Evolutionary conservation across 2,888 invertebrate species (phyloP).

Genomic region (Sthenelais limicola): DNA sequence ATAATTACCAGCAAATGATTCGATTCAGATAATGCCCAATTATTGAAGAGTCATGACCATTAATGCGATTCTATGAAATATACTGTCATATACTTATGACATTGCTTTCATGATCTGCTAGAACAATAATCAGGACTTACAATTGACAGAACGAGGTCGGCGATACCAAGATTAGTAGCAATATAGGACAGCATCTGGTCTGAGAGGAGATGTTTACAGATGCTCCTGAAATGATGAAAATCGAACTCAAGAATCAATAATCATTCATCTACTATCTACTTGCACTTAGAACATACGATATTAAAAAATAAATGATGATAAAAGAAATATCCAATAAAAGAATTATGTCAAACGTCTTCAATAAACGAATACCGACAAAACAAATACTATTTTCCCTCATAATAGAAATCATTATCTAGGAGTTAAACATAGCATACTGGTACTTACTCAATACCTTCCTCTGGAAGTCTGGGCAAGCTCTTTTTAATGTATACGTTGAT

Average conservation of each 20-base stretch:
- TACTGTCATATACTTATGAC: too few species aligned
- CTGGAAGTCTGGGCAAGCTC: constrained; percentile 82
- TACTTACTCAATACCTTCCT: constrained; percentile 80
- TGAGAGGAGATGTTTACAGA: constrained; percentile 80
- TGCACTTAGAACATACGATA: background rate
- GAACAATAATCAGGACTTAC: constrained; percentile 76
- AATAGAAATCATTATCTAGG: too few species aligned
- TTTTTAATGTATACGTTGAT: constrained; percentile 80
- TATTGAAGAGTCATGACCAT: too few species aligned
- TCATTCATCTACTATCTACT: background rate
- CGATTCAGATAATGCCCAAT: too few species aligned
- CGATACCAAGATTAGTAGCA: constrained; percentile 83
- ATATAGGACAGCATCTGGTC: constrained; percentile 81
- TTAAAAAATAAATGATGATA: too few species aligned
- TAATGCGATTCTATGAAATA: too few species aligned
- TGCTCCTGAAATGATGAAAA: constrained; percentile 72
- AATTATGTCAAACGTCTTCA: background rate
- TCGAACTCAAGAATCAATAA: background rate
- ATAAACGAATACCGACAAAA: too few species aligned
- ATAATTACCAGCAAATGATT: too few species aligned
- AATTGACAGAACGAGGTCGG: constrained; percentile 84
- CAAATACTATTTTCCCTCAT: too few species aligned
- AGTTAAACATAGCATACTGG: background rate
- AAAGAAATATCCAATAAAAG: background rate
- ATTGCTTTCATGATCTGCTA: too few species aligned